A percentile compares a stretch with the other conserved stretches of the same genome.
phyloP scores from a whole-genome alignment of 2,797 vertebrate species.

The Anguilla pacifica region DNA sequence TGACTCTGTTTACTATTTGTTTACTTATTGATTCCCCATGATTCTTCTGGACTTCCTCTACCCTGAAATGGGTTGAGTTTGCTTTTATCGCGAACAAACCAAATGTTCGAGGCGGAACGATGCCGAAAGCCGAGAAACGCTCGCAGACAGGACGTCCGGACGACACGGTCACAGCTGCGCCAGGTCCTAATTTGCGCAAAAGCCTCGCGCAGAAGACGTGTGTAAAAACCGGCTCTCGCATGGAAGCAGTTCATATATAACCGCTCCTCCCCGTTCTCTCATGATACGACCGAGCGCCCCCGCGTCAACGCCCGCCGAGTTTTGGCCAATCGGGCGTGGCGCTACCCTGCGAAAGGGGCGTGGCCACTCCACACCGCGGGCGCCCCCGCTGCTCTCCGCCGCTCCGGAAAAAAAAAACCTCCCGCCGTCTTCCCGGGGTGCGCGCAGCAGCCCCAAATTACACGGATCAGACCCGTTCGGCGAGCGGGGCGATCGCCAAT shows the following conservation, averaged over 20 bases:
- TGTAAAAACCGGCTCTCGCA: too few species aligned
- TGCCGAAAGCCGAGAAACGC: background rate
- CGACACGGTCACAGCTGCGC: background rate
- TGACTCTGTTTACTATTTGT: background rate
- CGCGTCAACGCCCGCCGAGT: background rate
- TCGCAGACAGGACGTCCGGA: background rate
- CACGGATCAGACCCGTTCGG: slow-evolving; percentile 41
- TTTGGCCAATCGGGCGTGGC: slow-evolving; percentile 2
- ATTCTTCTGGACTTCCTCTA: background rate
- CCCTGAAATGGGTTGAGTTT: background rate
- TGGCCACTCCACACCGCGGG: background rate
- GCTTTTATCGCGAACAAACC: background rate
- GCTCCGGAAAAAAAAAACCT: background rate
- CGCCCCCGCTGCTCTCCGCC: background rate
- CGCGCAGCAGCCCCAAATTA: slow-evolving; percentile 30
- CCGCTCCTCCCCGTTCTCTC: background rate
- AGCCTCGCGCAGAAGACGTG: background rate
- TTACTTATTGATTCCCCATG: background rate
- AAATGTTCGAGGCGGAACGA: background rate
- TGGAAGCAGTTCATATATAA: too few species aligned
- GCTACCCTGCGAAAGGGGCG: background rate
- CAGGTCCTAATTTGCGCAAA: background rate
- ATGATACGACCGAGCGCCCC: slow-evolving; percentile 1
- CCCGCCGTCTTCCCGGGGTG: slow-evolving; percentile 3
- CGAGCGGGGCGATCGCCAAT: slow-evolving; percentile 44